Evolutionary conservation across 2,113 vertebrate species (phyloP), one percentile per base, ranked within the genome.

Genomic region (Rhynchomys soricoides): DNA sequence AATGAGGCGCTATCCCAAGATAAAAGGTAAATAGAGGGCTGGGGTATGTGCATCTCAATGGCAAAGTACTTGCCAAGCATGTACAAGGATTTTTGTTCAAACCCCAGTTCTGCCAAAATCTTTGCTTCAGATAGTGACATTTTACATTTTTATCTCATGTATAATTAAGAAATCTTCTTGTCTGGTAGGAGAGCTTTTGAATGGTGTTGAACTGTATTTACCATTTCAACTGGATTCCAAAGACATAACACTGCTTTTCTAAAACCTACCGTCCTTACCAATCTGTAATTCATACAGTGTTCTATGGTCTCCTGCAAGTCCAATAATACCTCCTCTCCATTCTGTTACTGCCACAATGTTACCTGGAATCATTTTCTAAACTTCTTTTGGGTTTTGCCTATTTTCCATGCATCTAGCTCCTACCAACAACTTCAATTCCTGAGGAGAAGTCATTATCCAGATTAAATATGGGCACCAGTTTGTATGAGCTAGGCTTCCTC

Each of bases 391-490:
- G 17, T 40, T 66, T 71, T 88, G 22, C 1, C 22, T 26, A 34
- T 48, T 66, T 79, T 8, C 7, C 48, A 73, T 19, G 7, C 10
- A n/a, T 86, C 26, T 75, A 74, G 15, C 12, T 83, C 40, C 17
- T 57, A 11, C 26, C 64, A 83, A 73, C 10, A 26, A 48, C 34
- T 88, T 57, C 31, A 40, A 0, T 29, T 93, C 77, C 94, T 71
- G 55, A 73, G n/a, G 45, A 90, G 29, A 92, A 94, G 59, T 43
- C 3, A 16, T 24, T 81, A 6, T 16, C 4, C 6, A 55, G 2
- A 34, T 8, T 50, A 12, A 78, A 24, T 37, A 0, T 3, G 66
- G 2, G 34, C 6, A 8, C 4, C 11, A 1, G 4, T 57, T 52
- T 16, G 2, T 26, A 71, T 50, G 78, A 34, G 22, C 55, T 31